Evolutionary conservation across 2,797 vertebrate genomes (phyloP).

Genomic region (Poliocrania exsul): DNA sequence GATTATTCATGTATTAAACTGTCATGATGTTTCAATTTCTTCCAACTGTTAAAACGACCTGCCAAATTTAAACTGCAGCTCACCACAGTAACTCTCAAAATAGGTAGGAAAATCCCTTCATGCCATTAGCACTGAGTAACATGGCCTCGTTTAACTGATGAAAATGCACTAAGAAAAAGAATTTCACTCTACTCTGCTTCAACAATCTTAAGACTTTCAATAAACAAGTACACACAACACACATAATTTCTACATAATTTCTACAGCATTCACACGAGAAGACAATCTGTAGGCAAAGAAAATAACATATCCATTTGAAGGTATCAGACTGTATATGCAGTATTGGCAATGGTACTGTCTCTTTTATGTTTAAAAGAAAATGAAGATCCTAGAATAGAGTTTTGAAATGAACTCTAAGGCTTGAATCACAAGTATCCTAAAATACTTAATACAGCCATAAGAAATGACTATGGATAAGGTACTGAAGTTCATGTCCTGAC

Average conservation of each 20-base stretch:
- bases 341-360: background rate
- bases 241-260: background rate
- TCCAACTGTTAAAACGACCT: slow-evolving; percentile 44
- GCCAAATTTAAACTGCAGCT: slow-evolving; percentile 59
- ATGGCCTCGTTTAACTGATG: background rate
- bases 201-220: background rate
- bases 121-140: slow-evolving; percentile 37
- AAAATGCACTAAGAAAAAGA: slow-evolving; percentile 16
- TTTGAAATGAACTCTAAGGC: background rate
- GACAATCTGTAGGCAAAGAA: background rate
- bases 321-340: fast-evolving
- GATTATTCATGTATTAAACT: slow-evolving; percentile 54
- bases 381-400: background rate
- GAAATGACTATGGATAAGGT: background rate
- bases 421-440: background rate
- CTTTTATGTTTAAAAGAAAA: background rate
- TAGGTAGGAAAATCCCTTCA: slow-evolving; percentile 61
- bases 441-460: background rate
- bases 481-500: background rate
- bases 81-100: slow-evolving; percentile 54
- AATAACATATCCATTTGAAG: background rate
- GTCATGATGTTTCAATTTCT: slow-evolving; percentile 43
- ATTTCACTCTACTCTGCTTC: background rate
- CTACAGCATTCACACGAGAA: background rate
- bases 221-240: background rate